Conservation (phyloP, 2,113 vertebrate species). For the Phocoena sinus region DNA sequence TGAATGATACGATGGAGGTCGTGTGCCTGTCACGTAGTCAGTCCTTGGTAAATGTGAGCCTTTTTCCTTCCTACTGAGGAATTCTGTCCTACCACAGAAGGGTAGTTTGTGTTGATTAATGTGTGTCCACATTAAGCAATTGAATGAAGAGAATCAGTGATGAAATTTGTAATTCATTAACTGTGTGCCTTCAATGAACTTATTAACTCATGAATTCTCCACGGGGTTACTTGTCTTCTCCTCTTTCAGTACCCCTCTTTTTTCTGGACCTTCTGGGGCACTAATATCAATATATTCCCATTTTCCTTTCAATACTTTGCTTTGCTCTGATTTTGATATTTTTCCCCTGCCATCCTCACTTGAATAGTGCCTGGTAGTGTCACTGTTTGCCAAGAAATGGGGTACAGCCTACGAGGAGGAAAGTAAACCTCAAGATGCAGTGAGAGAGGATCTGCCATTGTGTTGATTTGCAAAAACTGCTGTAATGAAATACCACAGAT, state of each 20-base stretch:
- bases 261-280: not conserved
- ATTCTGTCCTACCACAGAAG: not conserved
- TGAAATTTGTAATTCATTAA: slow-evolving; percentile 16
- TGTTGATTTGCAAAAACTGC: not conserved
- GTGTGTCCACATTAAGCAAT: not conserved
- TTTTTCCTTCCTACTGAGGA: not conserved
- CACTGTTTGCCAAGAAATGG: not conserved
- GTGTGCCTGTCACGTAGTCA: not conserved
- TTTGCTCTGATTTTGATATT: not conserved
- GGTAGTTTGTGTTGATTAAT: not conserved
- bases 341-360: not conserved
- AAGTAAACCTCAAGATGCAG: accelerated
- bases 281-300: not conserved
- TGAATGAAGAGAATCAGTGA: not conserved
- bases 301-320: not conserved
- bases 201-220: not conserved
- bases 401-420: not conserved
- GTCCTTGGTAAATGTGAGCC: not conserved
- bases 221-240: not conserved
- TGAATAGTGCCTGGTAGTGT: not conserved
- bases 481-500: not conserved
- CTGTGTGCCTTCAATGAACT: slow-evolving; percentile 3
- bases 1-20: too few relatives aligned
- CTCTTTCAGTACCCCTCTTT: not conserved
- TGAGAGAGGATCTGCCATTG: not conserved